phyloP scores from a whole-genome alignment of 2,797 vertebrate species.

The Chaetophractus vellerosus region DNA sequence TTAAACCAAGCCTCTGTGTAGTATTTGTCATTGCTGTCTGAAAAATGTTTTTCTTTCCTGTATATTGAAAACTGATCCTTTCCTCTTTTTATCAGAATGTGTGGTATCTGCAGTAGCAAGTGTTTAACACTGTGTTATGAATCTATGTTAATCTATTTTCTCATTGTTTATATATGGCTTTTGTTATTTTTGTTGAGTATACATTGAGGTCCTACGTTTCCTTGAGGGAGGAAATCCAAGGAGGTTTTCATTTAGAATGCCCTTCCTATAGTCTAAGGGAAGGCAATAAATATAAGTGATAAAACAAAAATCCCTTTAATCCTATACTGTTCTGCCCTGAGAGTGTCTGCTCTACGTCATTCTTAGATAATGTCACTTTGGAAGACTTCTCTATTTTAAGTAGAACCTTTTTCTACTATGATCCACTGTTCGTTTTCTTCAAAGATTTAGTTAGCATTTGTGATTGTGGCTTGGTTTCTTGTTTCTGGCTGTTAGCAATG shows the following conservation, averaged over 20 bases:
- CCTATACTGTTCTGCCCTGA: neutral
- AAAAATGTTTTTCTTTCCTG: neutral
- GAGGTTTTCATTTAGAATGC: slow-evolving; percentile 25
- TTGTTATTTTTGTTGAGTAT: neutral
- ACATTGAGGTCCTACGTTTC: neutral
- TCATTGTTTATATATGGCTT: neutral
- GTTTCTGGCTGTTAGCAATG: neutral
- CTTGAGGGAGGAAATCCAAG: neutral
- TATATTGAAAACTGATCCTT: neutral
- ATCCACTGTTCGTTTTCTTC: neutral
- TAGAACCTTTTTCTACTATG: neutral
- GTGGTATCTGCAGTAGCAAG: neutral
- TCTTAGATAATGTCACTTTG: neutral
- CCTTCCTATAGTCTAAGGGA: slow-evolving; percentile 48
- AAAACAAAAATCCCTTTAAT: slow-evolving; percentile 14
- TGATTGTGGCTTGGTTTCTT: neutral
- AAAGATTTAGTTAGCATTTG: neutral
- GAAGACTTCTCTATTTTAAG: neutral
- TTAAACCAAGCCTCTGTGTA: no score
- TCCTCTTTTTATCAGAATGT: neutral
- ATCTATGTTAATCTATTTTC: neutral
- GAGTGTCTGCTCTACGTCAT: neutral
- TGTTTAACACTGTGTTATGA: neutral
- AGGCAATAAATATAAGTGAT: slow-evolving; percentile 41
- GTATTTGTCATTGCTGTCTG: no score